Conservation (phyloP, 2,797 vertebrate genomes). For the Xerus rutilus region DNA sequence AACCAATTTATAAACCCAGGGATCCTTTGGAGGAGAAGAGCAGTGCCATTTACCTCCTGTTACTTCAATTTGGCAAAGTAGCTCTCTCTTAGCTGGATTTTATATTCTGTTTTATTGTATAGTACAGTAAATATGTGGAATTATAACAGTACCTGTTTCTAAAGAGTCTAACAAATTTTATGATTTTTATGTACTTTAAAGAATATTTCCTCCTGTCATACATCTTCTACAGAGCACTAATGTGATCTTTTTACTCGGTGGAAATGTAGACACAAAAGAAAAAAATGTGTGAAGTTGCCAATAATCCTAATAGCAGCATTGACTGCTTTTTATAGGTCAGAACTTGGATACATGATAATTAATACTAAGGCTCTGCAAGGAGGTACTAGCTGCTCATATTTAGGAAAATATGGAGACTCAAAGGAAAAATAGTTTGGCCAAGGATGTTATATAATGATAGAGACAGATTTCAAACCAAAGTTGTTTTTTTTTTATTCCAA, state of each 20-base stretch:
- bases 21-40: conserved; percentile 57
- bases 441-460: background rate
- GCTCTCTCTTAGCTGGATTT: conserved; percentile 59
- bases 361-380: background rate
- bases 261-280: conserved; percentile 27
- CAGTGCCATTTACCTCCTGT: conserved; percentile 76
- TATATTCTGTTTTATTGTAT: conserved; percentile 42
- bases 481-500: background rate
- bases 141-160: conserved; percentile 49
- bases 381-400: background rate
- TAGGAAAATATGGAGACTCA: background rate
- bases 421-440: background rate
- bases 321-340: conserved; percentile 28
- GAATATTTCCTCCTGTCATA: background rate
- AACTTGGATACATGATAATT: background rate
- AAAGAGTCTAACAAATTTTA: conserved; percentile 7
- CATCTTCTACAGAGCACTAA: background rate
- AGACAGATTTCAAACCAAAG: background rate
- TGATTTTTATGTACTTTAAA: background rate
- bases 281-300: background rate
- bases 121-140: conserved; percentile 61
- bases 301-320: background rate
- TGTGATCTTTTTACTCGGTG: background rate
- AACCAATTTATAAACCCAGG: conserved; percentile 76
- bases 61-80: conserved; percentile 76